Base-by-base conservation (phyloP, 2,797 vertebrate genomes). In the Taeniopygia guttata region DNA sequence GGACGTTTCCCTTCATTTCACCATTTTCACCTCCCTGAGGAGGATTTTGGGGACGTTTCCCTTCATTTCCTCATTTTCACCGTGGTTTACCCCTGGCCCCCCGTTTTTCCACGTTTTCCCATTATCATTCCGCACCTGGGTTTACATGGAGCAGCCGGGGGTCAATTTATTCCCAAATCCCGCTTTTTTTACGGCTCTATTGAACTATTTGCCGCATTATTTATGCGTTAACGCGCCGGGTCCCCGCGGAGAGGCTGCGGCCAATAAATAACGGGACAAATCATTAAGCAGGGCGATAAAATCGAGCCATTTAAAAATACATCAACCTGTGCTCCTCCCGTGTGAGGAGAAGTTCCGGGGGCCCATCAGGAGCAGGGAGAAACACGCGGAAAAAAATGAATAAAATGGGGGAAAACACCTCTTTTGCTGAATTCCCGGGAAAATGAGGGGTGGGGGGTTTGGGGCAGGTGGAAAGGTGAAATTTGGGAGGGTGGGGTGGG, bases 181-280 rank as follows among this genome's bases (percentile, higher is more conserved):
- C 96, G 77, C 93, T 97, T 97, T 98, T 98, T 98, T 98, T 98
- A 98, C 20, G 76, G 97, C 97, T 95, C 97, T 97, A 97, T 98
- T 98, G 97, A 98, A 98, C 97, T 97, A 97, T 98, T 98, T 97
- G 97, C 97, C 97, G 97, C 97, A 97, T 98, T 98, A 98, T 98
- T 98, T 98, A 98, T 98, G 96, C 97, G 95, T 97, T 98, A 98
- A 98, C 96, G 97, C 90, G 90, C 96, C 97, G 97, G 95, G 96
- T 97, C 97, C 98, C 98, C 96, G n/a, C n/a, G n/a, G n/a, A n/a
- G n/a, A n/a, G n/a, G n/a, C n/a, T n/a, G 96, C 94, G 97, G 97
- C 97, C 96, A 97, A 98, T 98, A 98, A 98, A 98, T 98, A 98
- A 98, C 76, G 96, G 96, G 96, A 97, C 98, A 98, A 98, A 98